These are phyloP conservation scores for Daubentonia madagascariensis DNA, from an alignment of 2,113 vertebrate species.

Conservation along the genomic window DNA sequence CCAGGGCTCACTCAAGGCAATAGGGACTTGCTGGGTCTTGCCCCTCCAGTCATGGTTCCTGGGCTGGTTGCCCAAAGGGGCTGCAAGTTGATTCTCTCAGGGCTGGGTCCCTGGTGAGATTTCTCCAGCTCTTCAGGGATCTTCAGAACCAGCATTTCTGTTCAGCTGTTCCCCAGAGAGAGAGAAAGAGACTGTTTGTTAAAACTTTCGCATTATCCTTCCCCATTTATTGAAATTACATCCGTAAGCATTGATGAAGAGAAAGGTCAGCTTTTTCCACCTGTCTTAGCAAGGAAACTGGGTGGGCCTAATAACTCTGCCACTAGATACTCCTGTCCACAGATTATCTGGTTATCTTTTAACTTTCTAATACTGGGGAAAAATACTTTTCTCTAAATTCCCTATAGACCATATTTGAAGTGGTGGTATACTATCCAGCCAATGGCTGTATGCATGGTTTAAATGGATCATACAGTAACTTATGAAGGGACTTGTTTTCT, in stretches of 20 bases:
- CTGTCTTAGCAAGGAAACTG: not conserved
- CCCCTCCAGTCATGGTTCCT: not conserved
- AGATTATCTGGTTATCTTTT: not conserved
- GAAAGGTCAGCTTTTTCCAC: not conserved
- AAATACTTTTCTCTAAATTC: constrained; percentile 25
- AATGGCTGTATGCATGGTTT: not conserved
- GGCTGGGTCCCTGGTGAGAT: not conserved
- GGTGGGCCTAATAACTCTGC: not conserved
- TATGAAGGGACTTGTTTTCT: not conserved
- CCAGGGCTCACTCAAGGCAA: not conserved
- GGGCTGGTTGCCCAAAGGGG: not conserved
- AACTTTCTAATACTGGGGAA: not conserved
- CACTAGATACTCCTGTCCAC: not conserved
- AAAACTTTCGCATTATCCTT: not conserved
- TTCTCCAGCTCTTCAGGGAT: constrained; percentile 46
- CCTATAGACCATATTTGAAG: not conserved
- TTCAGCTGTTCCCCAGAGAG: not conserved
- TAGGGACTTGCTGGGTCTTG: constrained; percentile 59
- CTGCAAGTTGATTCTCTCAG: constrained; percentile 45
- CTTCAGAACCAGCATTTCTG: constrained; percentile 31
- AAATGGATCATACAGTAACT: not conserved
- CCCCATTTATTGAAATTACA: not conserved
- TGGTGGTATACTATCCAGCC: not conserved
- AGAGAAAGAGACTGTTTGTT: not conserved
- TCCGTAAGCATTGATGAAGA: not conserved